Evolutionary conservation across 2,113 vertebrate species (phyloP).

Genomic region (Alligator mississippiensis): DNA sequence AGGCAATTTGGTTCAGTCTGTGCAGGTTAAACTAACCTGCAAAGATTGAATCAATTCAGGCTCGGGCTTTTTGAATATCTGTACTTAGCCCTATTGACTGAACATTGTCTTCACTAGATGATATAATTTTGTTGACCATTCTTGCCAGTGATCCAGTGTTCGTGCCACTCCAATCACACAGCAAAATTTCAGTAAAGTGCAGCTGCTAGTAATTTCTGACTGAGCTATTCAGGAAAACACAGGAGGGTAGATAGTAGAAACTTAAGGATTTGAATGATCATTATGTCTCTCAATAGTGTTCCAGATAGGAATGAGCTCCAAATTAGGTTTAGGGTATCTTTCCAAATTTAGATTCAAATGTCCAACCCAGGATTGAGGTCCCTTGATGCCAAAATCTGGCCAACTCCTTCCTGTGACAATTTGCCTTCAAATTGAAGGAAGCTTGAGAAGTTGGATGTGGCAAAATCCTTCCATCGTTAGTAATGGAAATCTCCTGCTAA

Average conservation of each 20-base stretch:
- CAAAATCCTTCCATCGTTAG: neutral
- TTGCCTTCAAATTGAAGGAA: neutral
- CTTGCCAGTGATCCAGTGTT: neutral
- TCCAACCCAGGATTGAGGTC: neutral
- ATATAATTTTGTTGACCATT: neutral
- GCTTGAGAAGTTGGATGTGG: neutral
- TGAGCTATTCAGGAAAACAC: neutral
- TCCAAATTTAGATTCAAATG: conserved; percentile 4
- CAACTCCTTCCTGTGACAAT: neutral
- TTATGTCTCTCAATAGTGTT: neutral
- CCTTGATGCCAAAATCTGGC: neutral
- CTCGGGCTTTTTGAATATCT: neutral
- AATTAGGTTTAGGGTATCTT: neutral
- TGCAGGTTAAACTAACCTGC: too few species aligned
- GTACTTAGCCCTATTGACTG: neutral
- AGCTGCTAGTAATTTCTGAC: neutral
- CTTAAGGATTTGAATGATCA: neutral
- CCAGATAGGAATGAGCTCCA: neutral
- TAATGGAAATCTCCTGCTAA: neutral
- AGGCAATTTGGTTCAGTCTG: too few species aligned
- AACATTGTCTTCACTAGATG: neutral
- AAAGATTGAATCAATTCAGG: too few species aligned
- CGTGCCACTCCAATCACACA: neutral
- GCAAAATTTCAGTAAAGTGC: neutral
- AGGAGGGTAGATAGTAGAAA: neutral